These are phyloP conservation scores for Oenanthe melanoleuca DNA, from an alignment of 2,113 vertebrate species.

Conservation along the genomic window DNA sequence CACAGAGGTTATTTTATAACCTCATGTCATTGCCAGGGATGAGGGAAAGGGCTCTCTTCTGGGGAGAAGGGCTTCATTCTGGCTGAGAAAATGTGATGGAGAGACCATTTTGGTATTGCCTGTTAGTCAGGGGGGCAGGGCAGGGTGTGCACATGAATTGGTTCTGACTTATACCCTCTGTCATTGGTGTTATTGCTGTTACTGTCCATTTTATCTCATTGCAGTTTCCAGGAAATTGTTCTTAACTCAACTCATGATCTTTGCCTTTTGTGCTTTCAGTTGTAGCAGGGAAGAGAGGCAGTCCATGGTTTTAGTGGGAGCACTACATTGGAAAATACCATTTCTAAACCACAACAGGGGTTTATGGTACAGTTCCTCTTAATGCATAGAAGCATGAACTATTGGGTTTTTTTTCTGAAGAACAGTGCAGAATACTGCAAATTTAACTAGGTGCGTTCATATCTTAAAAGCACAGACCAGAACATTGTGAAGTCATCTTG, in stretches of 20 bases:
- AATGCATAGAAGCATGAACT: not conserved
- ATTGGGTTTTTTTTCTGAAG: not conserved
- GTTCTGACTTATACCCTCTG: not conserved
- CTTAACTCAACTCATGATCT: not conserved
- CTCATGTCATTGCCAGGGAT: not conserved
- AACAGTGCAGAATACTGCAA: not conserved
- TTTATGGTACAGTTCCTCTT: not conserved
- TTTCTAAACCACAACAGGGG: not conserved
- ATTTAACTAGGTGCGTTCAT: not conserved
- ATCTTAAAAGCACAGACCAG: not conserved
- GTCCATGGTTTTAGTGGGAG: not conserved
- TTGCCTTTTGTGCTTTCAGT: not conserved
- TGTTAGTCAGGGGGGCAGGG: fast-evolving
- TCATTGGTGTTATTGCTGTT: not conserved
- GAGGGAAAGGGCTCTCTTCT: not conserved
- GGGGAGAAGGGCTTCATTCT: not conserved
- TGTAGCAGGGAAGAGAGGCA: fast-evolving
- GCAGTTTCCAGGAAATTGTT: not conserved
- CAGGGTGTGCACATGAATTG: not conserved
- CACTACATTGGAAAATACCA: not conserved
- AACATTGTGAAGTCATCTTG: not conserved
- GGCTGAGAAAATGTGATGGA: not conserved
- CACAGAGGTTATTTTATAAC: not conserved
- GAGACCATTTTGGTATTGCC: not conserved
- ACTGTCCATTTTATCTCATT: not conserved